These are phyloP conservation scores for Drosophila kanekoi DNA, from an alignment of 2,888 invertebrate species.

Conservation along the genomic window DNA sequence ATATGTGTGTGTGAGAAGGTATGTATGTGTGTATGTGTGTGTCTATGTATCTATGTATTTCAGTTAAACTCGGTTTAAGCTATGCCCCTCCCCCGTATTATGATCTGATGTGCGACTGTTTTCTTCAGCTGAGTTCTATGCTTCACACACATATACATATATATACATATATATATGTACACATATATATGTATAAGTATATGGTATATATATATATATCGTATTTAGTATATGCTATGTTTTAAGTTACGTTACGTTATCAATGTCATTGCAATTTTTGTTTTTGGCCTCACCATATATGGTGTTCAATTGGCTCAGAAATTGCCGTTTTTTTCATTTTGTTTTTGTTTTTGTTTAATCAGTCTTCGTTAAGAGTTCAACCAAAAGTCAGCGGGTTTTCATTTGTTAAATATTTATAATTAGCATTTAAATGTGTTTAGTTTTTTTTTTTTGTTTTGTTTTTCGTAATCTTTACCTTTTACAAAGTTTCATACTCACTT, in stretches of 20 bases:
- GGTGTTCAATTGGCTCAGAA: conserved; percentile 75
- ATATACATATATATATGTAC: not conserved
- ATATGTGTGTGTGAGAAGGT: conserved; percentile 4
- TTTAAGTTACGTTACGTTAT: conserved; percentile 72
- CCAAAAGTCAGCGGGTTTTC: conserved; percentile 81
- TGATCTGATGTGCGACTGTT: conserved; percentile 51
- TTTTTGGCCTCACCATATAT: conserved; percentile 76
- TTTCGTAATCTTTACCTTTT: conserved; percentile 45
- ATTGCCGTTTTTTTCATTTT: conserved; percentile 65
- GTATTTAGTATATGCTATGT: conserved; percentile 51
- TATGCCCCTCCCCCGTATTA: conserved; percentile 67
- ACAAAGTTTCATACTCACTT: conserved; percentile 64
- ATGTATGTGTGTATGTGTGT: conserved; percentile 12
- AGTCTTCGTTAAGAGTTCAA: conserved; percentile 82
- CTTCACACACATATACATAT: too few relatives aligned
- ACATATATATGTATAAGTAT: conserved; percentile 1
- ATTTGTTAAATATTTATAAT: conserved; percentile 45
- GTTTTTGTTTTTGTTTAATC: conserved; percentile 71
- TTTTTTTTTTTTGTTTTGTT: conserved; percentile 8
- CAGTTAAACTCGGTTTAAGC: conserved; percentile 78
- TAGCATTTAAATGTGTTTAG: conserved; percentile 26
- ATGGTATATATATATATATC: conserved; percentile 1
- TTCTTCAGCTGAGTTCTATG: conserved; percentile 28
- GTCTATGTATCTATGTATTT: conserved; percentile 30
- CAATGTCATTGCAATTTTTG: conserved; percentile 73